Base-by-base conservation (phyloP, 2,888 invertebrate genomes). In the Magallana nippona region DNA sequence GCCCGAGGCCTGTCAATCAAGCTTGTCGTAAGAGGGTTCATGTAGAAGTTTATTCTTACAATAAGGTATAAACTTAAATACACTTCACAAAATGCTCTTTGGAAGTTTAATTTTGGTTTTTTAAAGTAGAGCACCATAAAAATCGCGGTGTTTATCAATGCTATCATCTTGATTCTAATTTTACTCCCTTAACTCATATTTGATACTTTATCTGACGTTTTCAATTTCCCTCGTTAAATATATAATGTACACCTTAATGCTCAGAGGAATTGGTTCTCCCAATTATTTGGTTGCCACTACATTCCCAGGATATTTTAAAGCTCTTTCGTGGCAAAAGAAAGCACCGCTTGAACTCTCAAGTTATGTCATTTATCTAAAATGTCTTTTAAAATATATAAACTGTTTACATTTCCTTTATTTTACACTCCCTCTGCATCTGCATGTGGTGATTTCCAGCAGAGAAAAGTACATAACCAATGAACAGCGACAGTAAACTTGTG, bases 351-450 rank as follows among this genome's bases (percentile, higher is more conserved):
- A 71, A 27, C 71, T 27, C 15, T 44, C 71, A 1, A 2, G 32
- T 27, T 27, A 22, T 27, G 71, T 71, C 71, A 71, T 22, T 22
- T 27, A 71, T 71, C 71, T 71, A 27, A 71, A 71, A 27, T 71
- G 71, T 71, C 71, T 27, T 71, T 71, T 71, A 71, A 71, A 22
- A 32, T 71, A 27, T 27, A 71, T 22, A 71, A 71, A 71, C 15
- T 71, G 71, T 71, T 71, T 71, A 71, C 71, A 71, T 27, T 27
- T 13, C 22, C 71, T 22, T 27, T 71, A 71, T 71, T 27, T 27
- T 22, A 27, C 22, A 71, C 71, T 71, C 71, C 22, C 5, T 32
- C 32, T 10, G 15, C 71, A 71, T 71, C 71, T 71, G 71, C 15
- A 27, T 71, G 71, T 13, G 22, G 71, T 22, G 32, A 71, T 27